A percentile compares a stretch with the other conserved stretches of the same genome.
phyloP scores from a whole-genome alignment of 2,888 invertebrate species.

The Lysandra coridon region DNA sequence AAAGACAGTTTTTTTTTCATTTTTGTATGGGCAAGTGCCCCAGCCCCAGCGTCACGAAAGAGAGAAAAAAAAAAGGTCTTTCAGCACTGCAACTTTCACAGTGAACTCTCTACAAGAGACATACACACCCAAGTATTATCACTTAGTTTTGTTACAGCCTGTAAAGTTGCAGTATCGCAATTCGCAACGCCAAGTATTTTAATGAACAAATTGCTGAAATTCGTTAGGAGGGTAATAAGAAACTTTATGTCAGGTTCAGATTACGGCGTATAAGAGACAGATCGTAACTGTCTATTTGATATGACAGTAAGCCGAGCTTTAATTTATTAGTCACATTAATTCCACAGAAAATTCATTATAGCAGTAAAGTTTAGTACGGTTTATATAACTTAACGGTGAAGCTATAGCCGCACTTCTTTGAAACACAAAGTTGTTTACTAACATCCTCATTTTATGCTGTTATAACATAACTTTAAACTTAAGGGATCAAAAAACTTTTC shows the following conservation, averaged over 20 bases:
- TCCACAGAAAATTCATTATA: conserved; percentile 20
- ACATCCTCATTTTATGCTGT: not conserved
- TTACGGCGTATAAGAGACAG: conserved; percentile 28
- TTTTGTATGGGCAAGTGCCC: no score
- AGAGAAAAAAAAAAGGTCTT: no score
- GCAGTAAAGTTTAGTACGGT: conserved; percentile 10
- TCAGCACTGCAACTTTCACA: no score
- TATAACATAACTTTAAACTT: no score
- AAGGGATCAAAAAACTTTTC: no score
- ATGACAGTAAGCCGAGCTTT: conserved; percentile 26
- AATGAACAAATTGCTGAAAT: conserved; percentile 22
- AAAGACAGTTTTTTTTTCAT: no score
- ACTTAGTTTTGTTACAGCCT: not conserved
- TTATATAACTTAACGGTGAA: not conserved
- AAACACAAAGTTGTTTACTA: not conserved
- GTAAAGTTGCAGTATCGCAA: not conserved
- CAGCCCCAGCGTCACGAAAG: no score
- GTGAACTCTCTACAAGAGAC: no score
- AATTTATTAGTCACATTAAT: conserved; percentile 27
- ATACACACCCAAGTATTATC: no score
- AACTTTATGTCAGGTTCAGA: conserved; percentile 21
- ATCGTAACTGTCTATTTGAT: conserved; percentile 29
- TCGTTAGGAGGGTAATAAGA: conserved; percentile 14
- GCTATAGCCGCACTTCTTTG: not conserved
- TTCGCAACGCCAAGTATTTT: not conserved